Conservation (phyloP, 2,888 invertebrate species). For the Tachina fera region DNA sequence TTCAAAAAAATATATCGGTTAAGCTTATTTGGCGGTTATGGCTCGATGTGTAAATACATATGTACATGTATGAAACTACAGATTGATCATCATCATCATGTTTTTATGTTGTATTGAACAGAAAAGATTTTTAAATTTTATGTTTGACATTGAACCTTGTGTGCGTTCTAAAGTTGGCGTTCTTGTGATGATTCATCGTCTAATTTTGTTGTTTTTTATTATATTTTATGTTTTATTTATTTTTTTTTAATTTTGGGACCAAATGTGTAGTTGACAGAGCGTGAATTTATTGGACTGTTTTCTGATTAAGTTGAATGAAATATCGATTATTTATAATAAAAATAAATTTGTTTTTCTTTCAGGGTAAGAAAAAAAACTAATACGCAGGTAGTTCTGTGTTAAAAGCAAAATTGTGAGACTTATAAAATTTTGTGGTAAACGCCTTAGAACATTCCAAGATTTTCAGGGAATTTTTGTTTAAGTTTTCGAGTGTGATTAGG, state of each 20-base stretch:
- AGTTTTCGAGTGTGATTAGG: neutral
- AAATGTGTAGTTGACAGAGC: constrained; percentile 23
- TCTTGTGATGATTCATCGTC: constrained; percentile 60
- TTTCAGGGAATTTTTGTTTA: neutral
- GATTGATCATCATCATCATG: neutral
- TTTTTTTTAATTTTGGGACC: neutral
- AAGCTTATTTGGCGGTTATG: no score
- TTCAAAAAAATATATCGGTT: no score
- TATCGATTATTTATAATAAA: constrained; percentile 1
- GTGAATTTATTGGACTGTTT: constrained; percentile 28
- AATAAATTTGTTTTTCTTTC: neutral
- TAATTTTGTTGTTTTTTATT: neutral
- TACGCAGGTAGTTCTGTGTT: constrained; percentile 4
- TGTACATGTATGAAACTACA: neutral
- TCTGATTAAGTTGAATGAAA: constrained; percentile 9
- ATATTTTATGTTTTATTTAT: no score
- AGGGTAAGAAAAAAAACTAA: neutral
- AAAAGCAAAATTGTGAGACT: neutral
- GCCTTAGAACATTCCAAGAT: neutral
- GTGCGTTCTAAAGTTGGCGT: constrained; percentile 39
- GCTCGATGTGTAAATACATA: neutral
- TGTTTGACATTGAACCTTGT: constrained; percentile 47
- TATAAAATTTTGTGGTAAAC: neutral
- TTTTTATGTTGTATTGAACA: neutral
- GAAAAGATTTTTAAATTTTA: constrained; percentile 13